Conservation (phyloP, 2,888 invertebrate species). For the Operophtera brumata region DNA sequence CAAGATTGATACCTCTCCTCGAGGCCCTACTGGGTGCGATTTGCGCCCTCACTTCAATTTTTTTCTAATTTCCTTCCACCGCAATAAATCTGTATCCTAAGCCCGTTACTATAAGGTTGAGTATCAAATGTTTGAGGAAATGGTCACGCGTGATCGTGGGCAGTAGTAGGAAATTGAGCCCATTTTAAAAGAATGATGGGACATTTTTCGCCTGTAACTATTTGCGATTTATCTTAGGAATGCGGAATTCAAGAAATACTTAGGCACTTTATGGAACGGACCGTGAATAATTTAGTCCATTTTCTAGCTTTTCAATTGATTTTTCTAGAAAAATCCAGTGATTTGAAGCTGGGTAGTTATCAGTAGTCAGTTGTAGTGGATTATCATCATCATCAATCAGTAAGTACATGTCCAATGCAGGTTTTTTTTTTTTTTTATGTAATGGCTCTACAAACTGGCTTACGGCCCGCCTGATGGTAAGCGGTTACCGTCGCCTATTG, state of each 20-base stretch:
- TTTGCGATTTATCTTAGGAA: conserved; percentile 52
- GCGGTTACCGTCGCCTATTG: no score
- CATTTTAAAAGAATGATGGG: conserved; percentile 74
- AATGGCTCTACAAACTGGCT: no score
- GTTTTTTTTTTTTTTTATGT: no score
- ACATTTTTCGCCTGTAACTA: conserved; percentile 62
- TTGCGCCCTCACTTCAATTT: conserved; percentile 60
- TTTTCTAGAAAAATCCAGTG: not conserved
- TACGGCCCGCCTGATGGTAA: no score
- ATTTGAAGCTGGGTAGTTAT: no score
- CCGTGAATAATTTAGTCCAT: not conserved
- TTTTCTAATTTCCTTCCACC: conserved; percentile 47
- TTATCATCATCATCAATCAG: no score
- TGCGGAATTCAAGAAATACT: conserved; percentile 14
- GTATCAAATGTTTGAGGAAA: conserved; percentile 21
- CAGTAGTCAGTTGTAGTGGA: no score
- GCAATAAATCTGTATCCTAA: conserved; percentile 37
- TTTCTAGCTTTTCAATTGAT: not conserved
- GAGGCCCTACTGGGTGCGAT: conserved; percentile 68
- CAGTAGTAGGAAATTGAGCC: conserved; percentile 66
- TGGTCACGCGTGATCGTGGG: conserved; percentile 65
- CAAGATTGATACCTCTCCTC: conserved; percentile 72
- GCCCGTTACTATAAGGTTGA: conserved; percentile 3
- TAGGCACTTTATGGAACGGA: not conserved
- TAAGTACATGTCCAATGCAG: no score